Conservation (phyloP, 1,140 invertebrate species). For the Pogonomyrmex barbatus region DNA sequence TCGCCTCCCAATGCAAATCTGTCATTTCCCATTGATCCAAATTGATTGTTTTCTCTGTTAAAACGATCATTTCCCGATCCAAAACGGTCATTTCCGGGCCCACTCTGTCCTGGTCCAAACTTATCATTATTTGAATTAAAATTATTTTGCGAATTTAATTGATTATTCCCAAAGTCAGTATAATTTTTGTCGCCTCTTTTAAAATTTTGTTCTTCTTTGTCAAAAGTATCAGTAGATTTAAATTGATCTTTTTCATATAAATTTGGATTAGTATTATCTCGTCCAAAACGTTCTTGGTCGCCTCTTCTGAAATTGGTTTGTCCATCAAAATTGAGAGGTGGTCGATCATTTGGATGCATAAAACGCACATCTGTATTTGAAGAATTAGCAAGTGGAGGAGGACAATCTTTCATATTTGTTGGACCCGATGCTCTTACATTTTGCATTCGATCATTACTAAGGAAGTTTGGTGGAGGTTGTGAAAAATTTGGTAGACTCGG, state of each 20-base stretch:
- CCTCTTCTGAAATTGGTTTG: slow-evolving; percentile 17
- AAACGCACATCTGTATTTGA: slow-evolving; percentile 35
- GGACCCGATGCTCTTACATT: slow-evolving; percentile 52
- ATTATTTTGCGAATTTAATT: slow-evolving; percentile 67
- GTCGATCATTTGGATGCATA: slow-evolving; percentile 62
- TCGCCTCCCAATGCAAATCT: slow-evolving; percentile 56
- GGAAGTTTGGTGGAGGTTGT: slow-evolving; percentile 76
- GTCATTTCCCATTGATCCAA: slow-evolving; percentile 50
- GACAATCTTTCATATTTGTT: slow-evolving; percentile 53
- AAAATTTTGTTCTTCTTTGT: slow-evolving; percentile 51
- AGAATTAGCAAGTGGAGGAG: slow-evolving; percentile 35
- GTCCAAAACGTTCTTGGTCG: slow-evolving; percentile 53
- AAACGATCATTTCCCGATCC: slow-evolving; percentile 54
- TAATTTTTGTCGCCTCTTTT: slow-evolving; percentile 63
- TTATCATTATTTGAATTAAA: slow-evolving; percentile 69
- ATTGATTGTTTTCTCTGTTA: slow-evolving; percentile 54
- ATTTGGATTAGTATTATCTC: slow-evolving; percentile 44
- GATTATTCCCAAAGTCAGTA: slow-evolving; percentile 69
- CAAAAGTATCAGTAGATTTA: slow-evolving; percentile 70
- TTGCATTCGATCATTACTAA: slow-evolving; percentile 62
- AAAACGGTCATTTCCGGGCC: slow-evolving; percentile 64
- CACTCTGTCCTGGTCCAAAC: slow-evolving; percentile 48
- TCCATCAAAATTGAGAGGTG: slow-evolving; percentile 37
- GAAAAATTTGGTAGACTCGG: slow-evolving; percentile 67
- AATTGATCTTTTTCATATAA: slow-evolving; percentile 65